Evolutionary conservation across 2,797 vertebrate genomes (phyloP), one percentile per base, ranked within the genome.

Genomic region (Adelosebastes latens): DNA sequence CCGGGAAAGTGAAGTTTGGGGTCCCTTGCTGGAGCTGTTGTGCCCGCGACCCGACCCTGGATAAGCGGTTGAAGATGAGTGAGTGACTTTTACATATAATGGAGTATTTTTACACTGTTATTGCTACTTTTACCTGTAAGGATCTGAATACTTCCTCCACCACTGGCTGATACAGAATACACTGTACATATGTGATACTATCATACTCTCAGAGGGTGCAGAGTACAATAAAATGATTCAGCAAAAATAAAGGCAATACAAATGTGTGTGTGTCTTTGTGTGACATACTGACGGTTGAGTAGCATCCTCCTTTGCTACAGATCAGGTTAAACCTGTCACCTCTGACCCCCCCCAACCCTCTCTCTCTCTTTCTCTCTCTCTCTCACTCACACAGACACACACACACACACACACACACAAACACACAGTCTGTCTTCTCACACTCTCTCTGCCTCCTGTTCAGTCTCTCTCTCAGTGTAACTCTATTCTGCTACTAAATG

Each of bases 401-500:
- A 27, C 4, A 16, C 66, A 24, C 53, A 20, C 75, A 64, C 62
- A 67, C 27, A 59, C 22, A 71, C 29, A 68, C 75, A 58, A 34
- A 55, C 71, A 75, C 25, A 59, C n/a, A 20, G 16, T 24, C 32
- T 72, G 55, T 63, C 24, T 58, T 56, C 22, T 56, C 60, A n/a
- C 60, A 22, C 60, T 12, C 18, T 32, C 60, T 20, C 29, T 49
- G 18, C 46, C 46, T 49, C 8, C 8, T 4, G 58, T 25, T 59
- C 55, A 55, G 64, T 5, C 22, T 53, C 46, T 24, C 46, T 22
- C 31, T 71, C 25, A 36, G 52, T 72, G 75, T 85, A 69, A 81
- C 69, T 81, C 63, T 77, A 65, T 25, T 68, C 66, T 68, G 39
- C 80, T 39, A 64, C 6, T 14, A 72, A 46, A 46, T 46, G 42